phyloP scores from a whole-genome alignment of 2,888 invertebrate genomes.

The Himalopsyche japonica region DNA sequence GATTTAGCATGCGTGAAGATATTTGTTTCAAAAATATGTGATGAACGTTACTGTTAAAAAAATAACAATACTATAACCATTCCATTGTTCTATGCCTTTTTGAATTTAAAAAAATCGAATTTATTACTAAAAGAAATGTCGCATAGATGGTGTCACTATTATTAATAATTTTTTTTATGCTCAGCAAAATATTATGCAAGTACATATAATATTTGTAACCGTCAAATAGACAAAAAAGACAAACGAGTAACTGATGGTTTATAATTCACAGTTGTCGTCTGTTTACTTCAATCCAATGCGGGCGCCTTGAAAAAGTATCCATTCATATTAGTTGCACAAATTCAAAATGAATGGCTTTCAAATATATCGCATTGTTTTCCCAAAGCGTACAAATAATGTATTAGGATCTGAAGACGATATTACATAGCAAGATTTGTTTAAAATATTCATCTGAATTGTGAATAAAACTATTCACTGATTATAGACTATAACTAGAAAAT shows the following conservation, averaged over 20 bases:
- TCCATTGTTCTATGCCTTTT: no score
- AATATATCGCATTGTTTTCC: conserved; percentile 13
- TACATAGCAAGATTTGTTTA: background rate
- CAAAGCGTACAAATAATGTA: background rate
- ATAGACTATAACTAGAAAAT: no score
- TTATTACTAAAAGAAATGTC: no score
- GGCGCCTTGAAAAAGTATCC: background rate
- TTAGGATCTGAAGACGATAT: background rate
- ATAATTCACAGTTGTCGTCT: background rate
- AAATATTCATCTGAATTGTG: no score
- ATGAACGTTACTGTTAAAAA: no score
- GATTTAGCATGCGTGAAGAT: no score
- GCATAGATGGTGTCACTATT: background rate
- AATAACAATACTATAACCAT: no score
- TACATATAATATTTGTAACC: background rate
- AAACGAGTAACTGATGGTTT: background rate
- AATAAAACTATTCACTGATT: no score
- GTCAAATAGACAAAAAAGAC: background rate
- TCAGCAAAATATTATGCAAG: background rate
- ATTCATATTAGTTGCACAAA: conserved; percentile 14
- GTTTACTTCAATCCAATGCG: background rate
- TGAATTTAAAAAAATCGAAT: no score
- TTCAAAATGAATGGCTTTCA: conserved; percentile 20
- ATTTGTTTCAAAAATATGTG: no score
- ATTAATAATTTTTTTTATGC: background rate